Percentiles rank a stretch among this genome's conserved stretches.
Conservation (phyloP, 2,888 invertebrate species). For the Rhagophthalmus giganteus region DNA sequence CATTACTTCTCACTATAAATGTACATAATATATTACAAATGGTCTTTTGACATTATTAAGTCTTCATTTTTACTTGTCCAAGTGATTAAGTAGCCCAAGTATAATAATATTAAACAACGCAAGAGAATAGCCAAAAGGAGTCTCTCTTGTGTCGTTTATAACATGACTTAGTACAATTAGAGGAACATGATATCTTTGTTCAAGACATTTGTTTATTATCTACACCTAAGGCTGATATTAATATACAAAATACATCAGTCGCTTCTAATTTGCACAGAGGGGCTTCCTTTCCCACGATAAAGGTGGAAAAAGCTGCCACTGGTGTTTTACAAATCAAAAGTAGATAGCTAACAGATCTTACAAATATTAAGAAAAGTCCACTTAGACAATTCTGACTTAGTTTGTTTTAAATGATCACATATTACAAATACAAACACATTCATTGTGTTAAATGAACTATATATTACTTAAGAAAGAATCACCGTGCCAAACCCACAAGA, state of each 20-base stretch:
- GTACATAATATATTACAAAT: conserved; percentile 56
- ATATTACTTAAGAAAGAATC: conserved; percentile 43
- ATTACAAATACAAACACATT: conserved; percentile 42
- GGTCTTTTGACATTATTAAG: conserved; percentile 52
- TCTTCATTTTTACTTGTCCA: conserved; percentile 50
- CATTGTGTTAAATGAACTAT: conserved; percentile 41
- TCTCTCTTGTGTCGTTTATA: conserved; percentile 50
- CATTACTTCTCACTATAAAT: conserved; percentile 49
- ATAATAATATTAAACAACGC: conserved; percentile 32
- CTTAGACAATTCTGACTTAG: conserved; percentile 40
- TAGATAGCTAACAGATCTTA: conserved; percentile 32
- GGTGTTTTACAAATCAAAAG: conserved; percentile 25
- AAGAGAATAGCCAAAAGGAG: conserved; percentile 17
- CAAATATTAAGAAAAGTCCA: conserved; percentile 30
- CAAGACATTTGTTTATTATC: conserved; percentile 46
- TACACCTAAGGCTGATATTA: conserved; percentile 43
- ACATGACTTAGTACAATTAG: conserved; percentile 56
- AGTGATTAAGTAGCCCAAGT: conserved; percentile 51
- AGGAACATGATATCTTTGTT: conserved; percentile 56
- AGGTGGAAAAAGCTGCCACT: conserved; percentile 14
- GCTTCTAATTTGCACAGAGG: conserved; percentile 22
- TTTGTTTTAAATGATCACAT: conserved; percentile 41
- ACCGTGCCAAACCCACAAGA: conserved; percentile 38
- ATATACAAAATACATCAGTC: conserved; percentile 39
- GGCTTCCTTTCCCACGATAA: conserved; percentile 4